These are phyloP conservation scores for Drosophila austrosaltans DNA, from an alignment of 2,888 invertebrate species.

Conservation along the genomic window DNA sequence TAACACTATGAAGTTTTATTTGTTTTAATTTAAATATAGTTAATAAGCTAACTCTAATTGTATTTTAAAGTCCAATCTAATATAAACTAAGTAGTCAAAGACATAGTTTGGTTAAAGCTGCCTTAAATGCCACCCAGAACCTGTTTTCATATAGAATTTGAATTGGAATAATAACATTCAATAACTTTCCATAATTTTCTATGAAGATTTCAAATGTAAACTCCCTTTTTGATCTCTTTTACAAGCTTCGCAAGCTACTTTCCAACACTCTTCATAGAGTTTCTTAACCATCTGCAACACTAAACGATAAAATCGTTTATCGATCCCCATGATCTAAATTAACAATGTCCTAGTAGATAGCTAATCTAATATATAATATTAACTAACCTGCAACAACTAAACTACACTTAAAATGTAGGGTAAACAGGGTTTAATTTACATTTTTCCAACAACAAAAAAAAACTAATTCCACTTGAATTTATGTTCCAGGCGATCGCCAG, in stretches of 20 bases:
- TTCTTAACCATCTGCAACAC: background rate
- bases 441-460: background rate
- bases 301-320: background rate
- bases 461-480: background rate
- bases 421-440: background rate
- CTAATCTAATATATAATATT: background rate
- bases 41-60: background rate
- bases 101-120: too few relatives aligned
- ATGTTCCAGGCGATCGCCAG: conserved; percentile 90
- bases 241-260: too few relatives aligned
- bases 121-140: too few relatives aligned
- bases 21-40: background rate
- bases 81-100: background rate
- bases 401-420: background rate
- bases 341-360: background rate
- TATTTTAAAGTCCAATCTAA: background rate
- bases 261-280: background rate
- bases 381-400: background rate
- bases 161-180: too few relatives aligned
- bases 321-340: background rate
- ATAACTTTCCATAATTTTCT: too few relatives aligned
- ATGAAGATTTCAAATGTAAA: background rate
- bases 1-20: background rate
- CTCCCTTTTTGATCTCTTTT: background rate
- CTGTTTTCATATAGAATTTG: too few relatives aligned